Base-by-base conservation (phyloP, 2,797 vertebrate genomes). In the Astyanax mexicanus region DNA sequence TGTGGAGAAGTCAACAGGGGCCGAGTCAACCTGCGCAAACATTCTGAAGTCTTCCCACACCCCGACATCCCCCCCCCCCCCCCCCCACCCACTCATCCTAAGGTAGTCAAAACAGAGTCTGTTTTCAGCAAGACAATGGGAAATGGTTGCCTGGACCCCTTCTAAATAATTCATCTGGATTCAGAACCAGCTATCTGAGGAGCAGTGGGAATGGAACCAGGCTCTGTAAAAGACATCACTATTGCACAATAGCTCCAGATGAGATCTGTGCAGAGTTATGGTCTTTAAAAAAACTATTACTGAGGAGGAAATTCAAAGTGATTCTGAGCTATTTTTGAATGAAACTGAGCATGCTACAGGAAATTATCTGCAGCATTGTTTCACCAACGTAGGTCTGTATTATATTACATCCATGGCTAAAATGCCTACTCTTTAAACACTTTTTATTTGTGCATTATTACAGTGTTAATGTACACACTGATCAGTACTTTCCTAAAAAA, bases 71-170 rank as follows among this genome's bases (percentile, higher is more conserved):
- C 17, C 44, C 61, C 60, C 38, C 6, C n/a, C 47, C 17, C 15
- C 44, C 55, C 57, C 73, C 25, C 64, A 83, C 55, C 69, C 17
- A 27, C 3, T 75, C 80, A 67, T 38, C 37, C 55, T 37, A 27
- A 17, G 49, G 45, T 47, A 58, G 51, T 80, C 60, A 72, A 84
- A 87, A 81, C 80, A 80, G 45, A 38, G 54, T 35, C 70, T 72
- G 69, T 61, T 82, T 83, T 75, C 32, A 78, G 52, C 47, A 72
- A 49, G 23, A 72, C 29, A 27, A 74, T 49, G 13, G 21, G 21
- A 62, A 72, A 75, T 47, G 4, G 61, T 64, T 72, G 13, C 57
- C 71, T 54, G 25, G 47, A 66, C n/a, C 32, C 21, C 65, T 74
- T 77, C 80, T 55, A 70, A 72, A 72, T 74, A 77, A 42, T 51